Base-by-base conservation (phyloP, 2,113 vertebrate genomes). In the Nycticryphes semicollaris region DNA sequence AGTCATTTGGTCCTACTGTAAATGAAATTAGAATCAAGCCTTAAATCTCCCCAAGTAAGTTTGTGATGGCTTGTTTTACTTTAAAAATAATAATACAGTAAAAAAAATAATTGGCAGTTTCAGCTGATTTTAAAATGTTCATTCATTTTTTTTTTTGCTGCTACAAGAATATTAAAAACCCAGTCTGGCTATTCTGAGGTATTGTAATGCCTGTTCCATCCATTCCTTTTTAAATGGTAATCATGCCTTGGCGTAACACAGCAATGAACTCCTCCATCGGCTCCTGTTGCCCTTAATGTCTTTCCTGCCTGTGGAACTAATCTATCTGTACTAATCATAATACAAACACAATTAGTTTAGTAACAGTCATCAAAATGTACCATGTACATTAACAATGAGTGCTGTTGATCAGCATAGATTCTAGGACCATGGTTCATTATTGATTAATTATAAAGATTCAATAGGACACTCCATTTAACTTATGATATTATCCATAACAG, bases 231-330 rank as follows among this genome's bases (percentile, higher is more conserved):
- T 94, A 87, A 84, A 60, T 83, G 87, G 82, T 85, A 93, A 64
- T 82, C 73, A 93, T 63, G 72, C 88, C 77, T 80, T 56, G 94
- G 60, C 86, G 30, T 90, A 92, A 93, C 78, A 91, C 41, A 77
- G 69, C 64, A 51, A 67, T 82, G 86, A 94, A 83, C 79, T 93
- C 53, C 37, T 91, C 85, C 91, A 93, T 68, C 94, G 79, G 41
- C 78, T 96, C 94, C 93, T 97, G 91, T 91, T 82, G 85, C 94
- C 92, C 84, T 82, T 93, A 90, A 95, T 72, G 92, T 70, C 93
- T 96, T 96, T 97, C 90, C 92, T 97, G 95, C 92, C 95, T 94
- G 82, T 92, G 93, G 93, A 97, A 96, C 96, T 97, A 96, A 84
- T 72, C 64, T 66, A 68, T 96, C 96, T 96, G 91, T 97, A 84